Base-by-base conservation (phyloP, 2,888 invertebrate species). In the Epiperipatus broadwayi region DNA sequence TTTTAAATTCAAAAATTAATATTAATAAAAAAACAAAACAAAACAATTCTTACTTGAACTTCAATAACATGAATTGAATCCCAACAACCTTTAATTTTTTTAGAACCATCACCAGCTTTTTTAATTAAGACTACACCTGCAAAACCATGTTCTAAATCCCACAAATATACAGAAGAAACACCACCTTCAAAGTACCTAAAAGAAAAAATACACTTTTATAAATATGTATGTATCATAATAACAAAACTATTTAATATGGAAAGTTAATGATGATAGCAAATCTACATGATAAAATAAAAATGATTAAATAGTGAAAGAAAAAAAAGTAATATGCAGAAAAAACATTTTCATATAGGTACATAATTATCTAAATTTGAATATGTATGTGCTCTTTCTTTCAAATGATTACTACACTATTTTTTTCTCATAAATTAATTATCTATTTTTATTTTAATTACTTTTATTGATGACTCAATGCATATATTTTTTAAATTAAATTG, bases 61-160 rank as follows among this genome's bases (percentile, higher is more conserved):
- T 99, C 97, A 12, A 97, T 85, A 0, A 99, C 97, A 56, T 99
- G 97, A 54, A 97, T 91, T 2, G 95, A 95, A 59, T 97, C 97
- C 97, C 97, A 99, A 61, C 95, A 95, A 1, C 97, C 97, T 60
- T 91, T 91, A 52, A 95, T 95, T 64, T 87, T 91, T 64, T 85
- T 89, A 27, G 89, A 89, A 12, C 93, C 93, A 61, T 95, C 93
- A 0, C 93, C 95, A 1, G 87, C 89, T 64, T 99, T 97, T 62
- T 97, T 97, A 53, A 99, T 95, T 52, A 99, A 68, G 55, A 99
- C 91, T 28, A 93, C 95, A 49, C 87, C 87, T 48, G 89, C 95
- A 69, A 97, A 99, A 4, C 95, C 95, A 62, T 84, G 83, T 56
- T 97, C 95, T 59, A 97, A 69, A 54, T 99, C 97, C 97, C 97